Evolutionary conservation across 2,797 vertebrate species (phyloP), one percentile per base, ranked within the genome.

Genomic region (Lagorchestes hirsutus): DNA sequence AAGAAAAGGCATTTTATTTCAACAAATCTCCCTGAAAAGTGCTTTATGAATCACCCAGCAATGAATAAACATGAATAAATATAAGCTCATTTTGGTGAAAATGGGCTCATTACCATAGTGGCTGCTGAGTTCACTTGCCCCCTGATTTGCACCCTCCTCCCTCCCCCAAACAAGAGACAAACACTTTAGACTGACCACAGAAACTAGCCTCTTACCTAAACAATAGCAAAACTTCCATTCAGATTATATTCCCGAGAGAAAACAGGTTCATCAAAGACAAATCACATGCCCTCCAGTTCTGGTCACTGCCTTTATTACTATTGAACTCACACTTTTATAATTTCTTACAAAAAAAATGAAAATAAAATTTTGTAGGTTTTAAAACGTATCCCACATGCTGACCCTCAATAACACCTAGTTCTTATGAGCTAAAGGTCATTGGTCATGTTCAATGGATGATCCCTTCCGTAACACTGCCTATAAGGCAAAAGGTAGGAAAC

Each of bases 51-150:
- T 98, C 0, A 34, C 97, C 98, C 97, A 97, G 97, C 96, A 98
- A 97, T 97, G 98, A 98, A 95, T 97, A 98, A 98, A 97, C 97
- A 97, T 96, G 97, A 98, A 98, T 97, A 98, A 98, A 96, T 98
- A 96, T 96, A 97, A 96, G 94, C 67, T 96, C 95, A 95, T 98
- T 97, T 90, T 96, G 96, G 96, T 96, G 98, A 97, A 97, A 98
- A 98, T 91, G 97, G 98, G 95, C 94, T 98, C 92, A 97, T 98
- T 98, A 95, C 94, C 97, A 96, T 95, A 98, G 55, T 54, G 0
- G 92, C 98, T 93, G 94, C 94, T 97, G 96, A 98, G 98, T 91
- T 58, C 62, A 97, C 93, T 95, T 8, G 95, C 93, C 96, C 55
- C 22, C 91, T 94, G 90, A 82, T 95, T 96, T 50, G n/a, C 16